Base-by-base conservation (phyloP, 2,888 invertebrate species). In the Andrena hattorfiana region DNA sequence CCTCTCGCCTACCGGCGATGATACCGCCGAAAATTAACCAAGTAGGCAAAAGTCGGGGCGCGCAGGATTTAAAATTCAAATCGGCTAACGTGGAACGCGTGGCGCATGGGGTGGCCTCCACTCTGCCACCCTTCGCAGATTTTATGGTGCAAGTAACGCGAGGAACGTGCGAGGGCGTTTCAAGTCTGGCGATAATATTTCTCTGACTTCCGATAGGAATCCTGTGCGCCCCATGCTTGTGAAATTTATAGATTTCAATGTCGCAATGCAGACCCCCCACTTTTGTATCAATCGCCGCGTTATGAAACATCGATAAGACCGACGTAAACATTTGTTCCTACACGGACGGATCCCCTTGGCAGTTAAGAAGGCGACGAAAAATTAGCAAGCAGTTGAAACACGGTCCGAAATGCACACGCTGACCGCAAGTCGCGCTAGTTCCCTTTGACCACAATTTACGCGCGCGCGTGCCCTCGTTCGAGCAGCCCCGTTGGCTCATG, bases 11-110 rank as follows among this genome's bases (percentile, higher is more conserved):
- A 16, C 13, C 51, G 23, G 42, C 48, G 70, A 80, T 42, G 64
- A 80, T 79, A 49, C 70, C 48, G 80, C 56, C 78, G 85, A 79
- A 85, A 90, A 90, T 89, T 89, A 90, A 86, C 84, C 83, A 81
- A 83, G 85, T 89, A 82, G 85, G 85, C 49, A 51, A 77, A 72
- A 87, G 16, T 77, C 67, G 77, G 74, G 48, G 68, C 66, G 56
- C 71, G 80, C 51, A 78, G 82, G 80, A 90, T 90, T 88, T 90
- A 85, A 89, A 90, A 90, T 90, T 90, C 90, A 90, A 90, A 90
- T 90, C 78, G 72, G 66, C 62, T 66, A 69, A 69, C 74, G 87
- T 88, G 83, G 86, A 89, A 87, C 81, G 74, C 85, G 85, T 79
- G 82, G 59, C 59, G 32, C 67, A 23, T 23, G 60, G 72, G 67